phyloP scores from a whole-genome alignment of 2,113 vertebrate species.

The Spea bombifrons region DNA sequence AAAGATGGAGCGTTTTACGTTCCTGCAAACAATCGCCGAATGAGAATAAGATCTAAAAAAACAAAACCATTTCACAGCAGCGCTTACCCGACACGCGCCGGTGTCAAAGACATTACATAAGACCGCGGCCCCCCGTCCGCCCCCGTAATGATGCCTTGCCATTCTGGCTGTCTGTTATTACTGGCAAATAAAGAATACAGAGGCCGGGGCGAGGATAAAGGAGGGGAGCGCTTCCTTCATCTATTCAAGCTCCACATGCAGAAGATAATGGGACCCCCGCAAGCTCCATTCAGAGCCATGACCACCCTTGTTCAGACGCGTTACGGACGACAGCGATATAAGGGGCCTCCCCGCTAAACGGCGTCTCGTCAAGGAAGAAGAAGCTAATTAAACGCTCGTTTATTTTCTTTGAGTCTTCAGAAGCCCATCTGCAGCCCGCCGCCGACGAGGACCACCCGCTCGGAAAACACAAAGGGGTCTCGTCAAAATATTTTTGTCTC shows the following conservation, averaged over 20 bases:
- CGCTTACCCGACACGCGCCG: not conserved
- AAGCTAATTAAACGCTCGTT: conserved; percentile 1
- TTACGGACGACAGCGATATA: not conserved
- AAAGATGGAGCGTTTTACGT: too few relatives aligned
- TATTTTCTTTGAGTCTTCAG: not conserved
- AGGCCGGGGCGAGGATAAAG: not conserved
- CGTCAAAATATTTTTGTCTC: not conserved
- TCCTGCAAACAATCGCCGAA: too few relatives aligned
- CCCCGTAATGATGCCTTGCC: not conserved
- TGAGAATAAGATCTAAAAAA: not conserved
- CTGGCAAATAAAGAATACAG: not conserved
- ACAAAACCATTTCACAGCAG: not conserved
- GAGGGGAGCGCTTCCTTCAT: not conserved
- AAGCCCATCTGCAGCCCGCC: not conserved
- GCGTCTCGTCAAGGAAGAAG: not conserved
- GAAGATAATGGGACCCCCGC: conserved; percentile 6
- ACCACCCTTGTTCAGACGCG: not conserved
- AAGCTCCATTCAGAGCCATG: not conserved
- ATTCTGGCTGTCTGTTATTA: not conserved
- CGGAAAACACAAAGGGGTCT: not conserved
- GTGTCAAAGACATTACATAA: not conserved
- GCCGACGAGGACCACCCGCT: not conserved
- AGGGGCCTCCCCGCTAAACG: not conserved
- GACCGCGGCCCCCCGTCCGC: not conserved
- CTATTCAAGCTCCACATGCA: not conserved